Evolutionary conservation across 1,140 invertebrate species (phyloP), one percentile per base, ranked within the genome.

Genomic region (Caenorhabditis tropicalis): DNA sequence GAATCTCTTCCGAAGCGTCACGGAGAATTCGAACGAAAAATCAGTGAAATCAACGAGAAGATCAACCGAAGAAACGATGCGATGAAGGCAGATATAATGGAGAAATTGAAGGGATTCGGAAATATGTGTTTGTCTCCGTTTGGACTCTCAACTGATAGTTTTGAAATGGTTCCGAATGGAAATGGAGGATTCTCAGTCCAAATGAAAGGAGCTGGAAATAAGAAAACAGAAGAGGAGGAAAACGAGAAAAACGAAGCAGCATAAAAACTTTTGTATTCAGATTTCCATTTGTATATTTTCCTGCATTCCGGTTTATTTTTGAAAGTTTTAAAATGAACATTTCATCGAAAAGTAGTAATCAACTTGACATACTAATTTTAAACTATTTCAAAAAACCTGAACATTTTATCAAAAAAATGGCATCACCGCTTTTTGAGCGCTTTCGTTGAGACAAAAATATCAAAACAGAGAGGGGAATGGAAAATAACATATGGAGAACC

Each of bases 91-190:
- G 96, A 99, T 94, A 98, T 99, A 96, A 89, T 99, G 65, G 95
- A 94, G 89, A 92, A 97, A 93, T 91, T 99, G 6, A 99, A 99
- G 91, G 96, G 98, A 87, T 92, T 99, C 24, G 98, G 83, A 19
- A 98, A 99, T 90, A 94, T 99, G 93, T 94, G 98, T 83, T 92
- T 99, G 7, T 94, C 94, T 90, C 97, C 97, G 0, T 99, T 99
- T 92, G 97, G 97, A 27, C 92, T 99, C 24, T 98, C 97, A 0
- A 99, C 97, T 2, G 94, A 96, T 81, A 99, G 98, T 92, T 99
- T 99, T 89, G 93, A 98, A 91, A 90, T 99, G 89, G 93, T 95
- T 86, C 95, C 97, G 91, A 95, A 99, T 93, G 95, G 95, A 0
- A 94, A 94, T 29, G 97, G 96, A 53, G 95, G 95, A 39, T 99